phyloP scores from a whole-genome alignment of 2,113 vertebrate species.

The Psittacula cyanocephala region DNA sequence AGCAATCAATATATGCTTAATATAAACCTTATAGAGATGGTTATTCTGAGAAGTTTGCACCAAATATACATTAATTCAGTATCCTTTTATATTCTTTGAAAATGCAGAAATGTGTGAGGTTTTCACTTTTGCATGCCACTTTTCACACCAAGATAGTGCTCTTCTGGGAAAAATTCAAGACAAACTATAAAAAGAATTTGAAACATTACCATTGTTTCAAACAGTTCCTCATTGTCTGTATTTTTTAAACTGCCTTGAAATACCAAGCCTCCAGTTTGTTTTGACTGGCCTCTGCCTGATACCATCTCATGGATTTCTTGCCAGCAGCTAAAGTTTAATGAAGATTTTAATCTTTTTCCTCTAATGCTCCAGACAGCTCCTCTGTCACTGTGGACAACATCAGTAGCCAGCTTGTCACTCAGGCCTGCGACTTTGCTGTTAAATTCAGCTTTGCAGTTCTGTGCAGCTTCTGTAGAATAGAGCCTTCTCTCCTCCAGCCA shows the following conservation, averaged over 20 bases:
- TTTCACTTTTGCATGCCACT: background rate
- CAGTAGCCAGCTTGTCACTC: background rate
- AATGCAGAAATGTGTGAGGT: background rate
- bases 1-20: background rate
- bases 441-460: background rate
- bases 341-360: background rate
- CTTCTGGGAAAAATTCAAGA: background rate
- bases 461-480: background rate
- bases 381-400: background rate
- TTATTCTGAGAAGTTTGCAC: background rate
- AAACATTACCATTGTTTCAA: background rate
- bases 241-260: background rate
- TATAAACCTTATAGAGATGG: background rate
- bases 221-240: background rate
- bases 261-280: background rate
- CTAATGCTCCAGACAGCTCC: background rate
- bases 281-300: conserved; percentile 27
- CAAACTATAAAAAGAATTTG: background rate
- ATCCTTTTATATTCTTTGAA: background rate
- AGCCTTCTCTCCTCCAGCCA: background rate
- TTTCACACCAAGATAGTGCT: background rate
- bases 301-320: background rate
- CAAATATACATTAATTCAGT: background rate
- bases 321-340: background rate
- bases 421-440: background rate